Evolutionary conservation across 2,113 vertebrate species (phyloP).

Genomic region (Silurus glanis): DNA sequence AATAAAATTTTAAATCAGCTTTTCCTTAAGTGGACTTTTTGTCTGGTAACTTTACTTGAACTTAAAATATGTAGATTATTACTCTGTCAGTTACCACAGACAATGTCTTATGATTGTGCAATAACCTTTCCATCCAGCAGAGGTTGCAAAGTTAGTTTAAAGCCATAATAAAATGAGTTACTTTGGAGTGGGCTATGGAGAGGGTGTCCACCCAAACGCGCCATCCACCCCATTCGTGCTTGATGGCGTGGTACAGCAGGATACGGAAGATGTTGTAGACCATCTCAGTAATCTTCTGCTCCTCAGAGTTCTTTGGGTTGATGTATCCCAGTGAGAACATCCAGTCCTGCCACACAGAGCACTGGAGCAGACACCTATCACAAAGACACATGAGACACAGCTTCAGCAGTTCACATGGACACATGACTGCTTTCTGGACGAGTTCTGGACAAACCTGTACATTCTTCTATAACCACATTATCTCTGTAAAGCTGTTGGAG

Average conservation of each 20-base stretch:
- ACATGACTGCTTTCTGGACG: too few relatives aligned
- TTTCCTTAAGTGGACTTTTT: too few relatives aligned
- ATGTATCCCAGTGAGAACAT: conserved; percentile 99
- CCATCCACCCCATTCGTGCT: conserved; percentile 99
- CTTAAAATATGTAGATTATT: too few relatives aligned
- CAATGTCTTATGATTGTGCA: neutral
- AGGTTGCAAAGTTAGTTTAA: conserved; percentile 65
- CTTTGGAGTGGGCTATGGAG: conserved; percentile 86
- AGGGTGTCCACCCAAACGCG: conserved; percentile 97
- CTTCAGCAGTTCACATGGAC: neutral
- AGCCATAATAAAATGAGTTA: conserved; percentile 55
- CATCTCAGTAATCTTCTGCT: conserved; percentile 99
- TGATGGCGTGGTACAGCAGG: conserved; percentile 97
- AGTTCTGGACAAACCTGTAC: neutral
- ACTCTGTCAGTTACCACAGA: neutral
- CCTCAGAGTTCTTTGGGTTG: conserved; percentile 96
- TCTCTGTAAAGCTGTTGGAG: too few relatives aligned
- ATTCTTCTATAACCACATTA: too few relatives aligned
- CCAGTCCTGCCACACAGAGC: conserved; percentile 99
- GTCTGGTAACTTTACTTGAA: too few relatives aligned
- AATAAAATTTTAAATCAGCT: too few relatives aligned
- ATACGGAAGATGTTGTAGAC: conserved; percentile 99
- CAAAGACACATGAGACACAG: neutral
- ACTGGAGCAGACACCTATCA: conserved; percentile 93
- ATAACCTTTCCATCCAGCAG: conserved; percentile 43